A percentile compares a stretch with the other conserved stretches of the same genome.
These are phyloP conservation scores for Malthinus seriepunctatus DNA, from an alignment of 2,888 invertebrate genomes.

Conservation along the genomic window DNA sequence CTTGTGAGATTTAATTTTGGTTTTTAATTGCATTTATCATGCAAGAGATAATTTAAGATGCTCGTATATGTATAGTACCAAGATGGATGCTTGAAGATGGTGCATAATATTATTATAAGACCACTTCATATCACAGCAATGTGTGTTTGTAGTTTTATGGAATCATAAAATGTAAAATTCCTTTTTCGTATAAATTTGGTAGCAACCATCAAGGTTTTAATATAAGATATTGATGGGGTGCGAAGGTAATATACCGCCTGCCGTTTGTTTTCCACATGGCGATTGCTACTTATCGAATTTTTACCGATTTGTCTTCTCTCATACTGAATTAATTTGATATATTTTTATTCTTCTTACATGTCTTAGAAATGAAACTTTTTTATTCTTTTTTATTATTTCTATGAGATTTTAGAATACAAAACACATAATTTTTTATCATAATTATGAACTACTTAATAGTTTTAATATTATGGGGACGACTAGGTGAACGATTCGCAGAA, in stretches of 20 bases:
- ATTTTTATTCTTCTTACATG: conserved; percentile 1
- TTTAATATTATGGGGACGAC: too few species aligned
- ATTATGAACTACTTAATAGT: too few species aligned
- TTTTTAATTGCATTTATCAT: too few species aligned
- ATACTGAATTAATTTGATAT: conserved; percentile 36
- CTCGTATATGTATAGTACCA: too few species aligned
- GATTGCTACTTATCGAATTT: conserved; percentile 35
- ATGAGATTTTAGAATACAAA: conserved; percentile 35
- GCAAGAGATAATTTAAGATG: too few species aligned
- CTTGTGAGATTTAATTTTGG: too few species aligned
- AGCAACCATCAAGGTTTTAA: conserved; percentile 30
- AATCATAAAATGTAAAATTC: conserved; percentile 46
- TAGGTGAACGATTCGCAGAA: too few species aligned
- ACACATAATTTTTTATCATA: too few species aligned
- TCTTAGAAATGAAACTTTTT: conserved; percentile 12
- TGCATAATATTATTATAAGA: conserved; percentile 30
- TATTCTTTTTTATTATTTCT: conserved; percentile 28
- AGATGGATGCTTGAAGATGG: conserved; percentile 29
- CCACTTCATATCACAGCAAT: conserved; percentile 39
- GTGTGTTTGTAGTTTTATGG: conserved; percentile 45
- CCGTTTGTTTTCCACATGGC: conserved; percentile 36
- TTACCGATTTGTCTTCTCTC: conserved; percentile 35
- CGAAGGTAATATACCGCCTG: conserved; percentile 31
- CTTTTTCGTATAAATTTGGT: conserved; percentile 38
- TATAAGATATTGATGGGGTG: conserved; percentile 32